Percentiles rank a stretch among this genome's conserved stretches.
These are phyloP conservation scores for Aspidoscelis tigris DNA, from an alignment of 2,113 vertebrate species.

Conservation along the genomic window DNA sequence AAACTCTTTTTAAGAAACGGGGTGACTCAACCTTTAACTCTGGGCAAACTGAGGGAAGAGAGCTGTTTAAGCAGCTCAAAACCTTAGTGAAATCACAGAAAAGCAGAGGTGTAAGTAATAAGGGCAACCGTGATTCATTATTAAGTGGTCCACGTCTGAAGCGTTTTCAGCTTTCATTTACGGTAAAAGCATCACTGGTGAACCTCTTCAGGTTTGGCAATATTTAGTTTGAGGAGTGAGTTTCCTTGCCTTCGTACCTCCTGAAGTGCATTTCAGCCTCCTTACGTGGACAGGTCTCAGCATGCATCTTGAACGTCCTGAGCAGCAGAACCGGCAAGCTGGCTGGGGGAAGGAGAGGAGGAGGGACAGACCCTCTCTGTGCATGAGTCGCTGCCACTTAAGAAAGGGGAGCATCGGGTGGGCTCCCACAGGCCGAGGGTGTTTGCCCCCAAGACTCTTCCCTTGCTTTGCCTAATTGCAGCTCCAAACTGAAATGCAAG, in stretches of 20 bases:
- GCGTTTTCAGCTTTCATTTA: not conserved
- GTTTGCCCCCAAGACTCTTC: too few relatives aligned
- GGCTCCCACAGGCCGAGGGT: too few relatives aligned
- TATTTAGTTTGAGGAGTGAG: not conserved
- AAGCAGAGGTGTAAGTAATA: not conserved
- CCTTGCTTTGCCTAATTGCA: too few relatives aligned
- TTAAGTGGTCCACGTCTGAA: not conserved
- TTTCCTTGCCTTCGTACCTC: not conserved
- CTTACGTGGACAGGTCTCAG: not conserved
- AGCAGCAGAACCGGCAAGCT: not conserved
- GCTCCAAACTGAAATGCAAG: too few relatives aligned
- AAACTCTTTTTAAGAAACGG: not conserved
- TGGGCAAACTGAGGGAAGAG: not conserved
- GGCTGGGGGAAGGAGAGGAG: not conserved
- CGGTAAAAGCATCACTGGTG: not conserved
- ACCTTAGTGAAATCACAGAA: not conserved
- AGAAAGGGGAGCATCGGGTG: too few relatives aligned
- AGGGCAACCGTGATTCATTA: too few relatives aligned
- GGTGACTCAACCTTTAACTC: conserved; percentile 16
- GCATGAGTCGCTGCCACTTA: too few relatives aligned
- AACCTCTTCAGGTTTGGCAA: not conserved
- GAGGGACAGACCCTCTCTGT: not conserved
- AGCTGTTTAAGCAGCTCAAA: not conserved
- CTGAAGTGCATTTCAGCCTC: not conserved
- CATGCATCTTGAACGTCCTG: not conserved